These are phyloP conservation scores for Tringa solitaria DNA, from an alignment of 2,113 vertebrate species.

Conservation along the genomic window DNA sequence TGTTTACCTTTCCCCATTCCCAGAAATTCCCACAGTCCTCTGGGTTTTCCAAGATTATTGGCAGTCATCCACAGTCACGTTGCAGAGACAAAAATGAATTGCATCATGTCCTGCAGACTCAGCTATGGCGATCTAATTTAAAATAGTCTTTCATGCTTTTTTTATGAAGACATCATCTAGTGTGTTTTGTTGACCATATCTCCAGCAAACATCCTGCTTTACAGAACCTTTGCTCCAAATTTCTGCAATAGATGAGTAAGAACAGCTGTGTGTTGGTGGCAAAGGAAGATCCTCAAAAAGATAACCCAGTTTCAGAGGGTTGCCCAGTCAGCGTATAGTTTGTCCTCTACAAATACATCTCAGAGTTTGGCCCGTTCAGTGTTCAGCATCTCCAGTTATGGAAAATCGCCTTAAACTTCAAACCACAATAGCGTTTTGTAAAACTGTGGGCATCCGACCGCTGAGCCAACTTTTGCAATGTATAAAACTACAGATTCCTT, in stretches of 20 bases:
- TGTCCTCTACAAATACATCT: background rate
- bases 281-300: background rate
- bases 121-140: background rate
- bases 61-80: background rate
- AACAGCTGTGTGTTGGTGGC: background rate
- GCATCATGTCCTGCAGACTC: background rate
- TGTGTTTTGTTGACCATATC: background rate
- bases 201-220: constrained; percentile 10
- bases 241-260: constrained; percentile 9
- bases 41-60: background rate
- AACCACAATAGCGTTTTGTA: background rate
- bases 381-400: background rate
- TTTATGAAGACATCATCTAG: background rate
- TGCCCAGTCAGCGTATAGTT: background rate
- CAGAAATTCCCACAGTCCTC: background rate
- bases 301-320: background rate
- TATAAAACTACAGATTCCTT: background rate
- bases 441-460: background rate
- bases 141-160: background rate
- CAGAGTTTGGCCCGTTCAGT: background rate
- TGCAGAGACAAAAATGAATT: background rate
- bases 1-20: background rate
- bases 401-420: background rate
- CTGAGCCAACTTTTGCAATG: background rate
- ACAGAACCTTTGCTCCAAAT: background rate